A percentile compares a stretch with the other conserved stretches of the same genome.
These are phyloP conservation scores for Jaculus jaculus DNA, from an alignment of 2,113 vertebrate genomes.

Conservation along the genomic window DNA sequence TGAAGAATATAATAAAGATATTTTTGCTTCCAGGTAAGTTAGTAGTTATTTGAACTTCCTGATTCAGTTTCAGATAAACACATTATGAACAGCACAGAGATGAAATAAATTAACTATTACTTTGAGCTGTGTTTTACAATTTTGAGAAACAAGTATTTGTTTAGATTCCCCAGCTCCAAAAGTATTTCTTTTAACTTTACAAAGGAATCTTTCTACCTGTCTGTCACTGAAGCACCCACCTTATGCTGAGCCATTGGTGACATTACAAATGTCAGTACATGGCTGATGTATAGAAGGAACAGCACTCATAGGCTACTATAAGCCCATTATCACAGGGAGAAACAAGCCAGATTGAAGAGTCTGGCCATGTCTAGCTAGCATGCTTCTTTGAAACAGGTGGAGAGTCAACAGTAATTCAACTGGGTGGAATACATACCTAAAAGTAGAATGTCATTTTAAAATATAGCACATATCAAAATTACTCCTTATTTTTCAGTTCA, in stretches of 20 bases:
- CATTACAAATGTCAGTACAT: no score
- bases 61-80: constrained; percentile 40
- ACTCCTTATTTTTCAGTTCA: neutral
- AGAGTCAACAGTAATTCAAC: neutral
- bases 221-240: constrained; percentile 49
- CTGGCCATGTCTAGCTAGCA: rapidly evolving
- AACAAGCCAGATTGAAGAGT: neutral
- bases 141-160: neutral
- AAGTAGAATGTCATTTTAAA: neutral
- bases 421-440: neutral
- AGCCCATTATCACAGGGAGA: neutral
- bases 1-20: neutral
- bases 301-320: neutral
- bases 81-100: constrained; percentile 32
- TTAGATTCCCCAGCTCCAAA: neutral
- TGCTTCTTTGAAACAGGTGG: no score
- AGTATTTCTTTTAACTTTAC: neutral
- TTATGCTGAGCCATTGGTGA: constrained; percentile 26
- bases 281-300: neutral
- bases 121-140: constrained; percentile 14
- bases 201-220: neutral
- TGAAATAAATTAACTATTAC: constrained; percentile 20
- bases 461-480: neutral
- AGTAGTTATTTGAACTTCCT: neutral
- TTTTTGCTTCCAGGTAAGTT: constrained; percentile 40